phyloP scores from a whole-genome alignment of 2,888 invertebrate species.

The Hermaeophaga mercurialis region DNA sequence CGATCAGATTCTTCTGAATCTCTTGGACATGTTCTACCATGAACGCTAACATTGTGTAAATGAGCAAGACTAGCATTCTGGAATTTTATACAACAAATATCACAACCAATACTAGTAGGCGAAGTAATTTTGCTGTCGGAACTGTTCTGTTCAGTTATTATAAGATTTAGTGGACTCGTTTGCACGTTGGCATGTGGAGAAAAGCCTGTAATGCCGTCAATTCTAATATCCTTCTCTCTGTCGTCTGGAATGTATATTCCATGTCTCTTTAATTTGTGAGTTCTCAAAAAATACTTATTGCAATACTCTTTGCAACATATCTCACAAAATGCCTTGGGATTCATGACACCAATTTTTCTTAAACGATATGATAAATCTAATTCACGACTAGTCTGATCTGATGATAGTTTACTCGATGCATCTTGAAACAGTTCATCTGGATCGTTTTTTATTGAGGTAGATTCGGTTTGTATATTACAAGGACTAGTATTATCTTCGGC shows the following conservation, averaged over 20 bases:
- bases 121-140: conserved; percentile 60
- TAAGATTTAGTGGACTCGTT: conserved; percentile 79
- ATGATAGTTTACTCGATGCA: conserved; percentile 53
- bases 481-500: conserved; percentile 53
- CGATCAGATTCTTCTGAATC: conserved; percentile 47
- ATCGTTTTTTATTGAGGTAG: conserved; percentile 54
- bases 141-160: conserved; percentile 70
- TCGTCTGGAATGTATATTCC: conserved; percentile 75
- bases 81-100: conserved; percentile 60
- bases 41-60: conserved; percentile 55
- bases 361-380: conserved; percentile 76
- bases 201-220: conserved; percentile 54
- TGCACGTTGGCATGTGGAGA: conserved; percentile 60
- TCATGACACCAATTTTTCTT: conserved; percentile 78
- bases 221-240: conserved; percentile 54
- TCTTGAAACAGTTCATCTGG: conserved; percentile 49
- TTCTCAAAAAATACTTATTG: conserved; percentile 89
- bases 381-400: conserved; percentile 62
- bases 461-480: conserved; percentile 51
- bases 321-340: conserved; percentile 91
- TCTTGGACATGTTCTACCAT: conserved; percentile 47
- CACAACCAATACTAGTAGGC: conserved; percentile 60
- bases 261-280: conserved; percentile 93
- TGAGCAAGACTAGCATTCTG: conserved; percentile 59
- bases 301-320: conserved; percentile 92